Percentiles rank a stretch among this genome's conserved stretches.
Conservation (phyloP, 1,140 invertebrate genomes). For the Harpegnathos saltator region DNA sequence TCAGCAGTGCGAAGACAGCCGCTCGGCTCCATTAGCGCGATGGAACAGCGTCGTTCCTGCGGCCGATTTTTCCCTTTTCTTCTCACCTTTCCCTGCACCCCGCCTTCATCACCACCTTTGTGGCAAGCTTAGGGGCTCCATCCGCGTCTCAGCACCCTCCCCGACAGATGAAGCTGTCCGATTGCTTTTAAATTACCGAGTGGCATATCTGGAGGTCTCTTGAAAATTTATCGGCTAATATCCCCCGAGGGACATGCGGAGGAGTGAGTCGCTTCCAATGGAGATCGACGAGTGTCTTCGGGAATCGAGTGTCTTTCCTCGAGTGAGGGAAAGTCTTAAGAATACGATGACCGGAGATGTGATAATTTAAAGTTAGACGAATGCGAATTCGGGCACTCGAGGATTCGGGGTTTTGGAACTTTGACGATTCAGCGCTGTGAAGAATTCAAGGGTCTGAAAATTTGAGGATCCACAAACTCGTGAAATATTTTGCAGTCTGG, state of each 20-base stretch:
- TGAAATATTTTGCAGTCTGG: not conserved
- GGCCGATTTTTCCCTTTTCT: conserved; percentile 56
- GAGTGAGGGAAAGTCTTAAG: conserved; percentile 11
- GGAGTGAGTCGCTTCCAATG: conserved; percentile 43
- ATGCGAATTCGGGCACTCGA: not conserved
- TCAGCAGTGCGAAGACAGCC: conserved; percentile 47
- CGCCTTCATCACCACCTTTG: conserved; percentile 6
- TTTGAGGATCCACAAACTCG: not conserved
- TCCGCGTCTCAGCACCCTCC: conserved; percentile 9
- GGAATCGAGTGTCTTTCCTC: conserved; percentile 52
- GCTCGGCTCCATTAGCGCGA: conserved; percentile 52
- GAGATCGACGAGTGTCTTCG: conserved; percentile 64
- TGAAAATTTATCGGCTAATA: conserved; percentile 72
- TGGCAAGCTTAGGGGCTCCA: conserved; percentile 33
- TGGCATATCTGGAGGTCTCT: conserved; percentile 19
- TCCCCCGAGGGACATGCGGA: conserved; percentile 34
- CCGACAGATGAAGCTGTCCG: conserved; percentile 63
- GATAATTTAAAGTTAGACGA: conserved; percentile 41
- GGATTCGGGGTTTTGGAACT: not conserved
- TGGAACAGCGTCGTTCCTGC: conserved; percentile 47
- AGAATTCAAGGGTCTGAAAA: not conserved
- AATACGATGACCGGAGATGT: not conserved
- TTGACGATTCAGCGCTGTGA: not conserved
- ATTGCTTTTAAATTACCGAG: conserved; percentile 69
- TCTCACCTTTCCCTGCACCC: not conserved